Evolutionary conservation across 2,797 vertebrate species (phyloP), one percentile per base, ranked within the genome.

Genomic region (Siniperca undulata): DNA sequence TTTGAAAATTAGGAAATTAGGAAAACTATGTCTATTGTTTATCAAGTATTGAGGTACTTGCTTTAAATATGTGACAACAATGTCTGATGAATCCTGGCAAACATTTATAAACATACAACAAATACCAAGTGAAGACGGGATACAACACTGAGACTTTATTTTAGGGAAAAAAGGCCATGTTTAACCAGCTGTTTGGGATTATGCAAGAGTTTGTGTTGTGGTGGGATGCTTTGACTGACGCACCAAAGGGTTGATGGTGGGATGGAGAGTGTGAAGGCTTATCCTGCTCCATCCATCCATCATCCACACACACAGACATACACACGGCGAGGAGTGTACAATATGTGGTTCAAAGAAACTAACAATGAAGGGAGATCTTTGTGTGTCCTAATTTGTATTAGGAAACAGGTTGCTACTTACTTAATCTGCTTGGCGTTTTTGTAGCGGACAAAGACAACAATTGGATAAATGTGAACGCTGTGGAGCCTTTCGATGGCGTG

Each of bases 341-440:
- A 7, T 36, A 14, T 36, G n/a, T 11, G 60, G 2, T 53, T 44
- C 16, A 60, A 48, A 68, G 42, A 89, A 73, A 38, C 30, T 20
- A 80, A 69, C 91, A 76, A 13, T 16, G 3, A 13, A 5, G 7
- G 8, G 8, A 20, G 2, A 42, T 58, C 2, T 27, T 17, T 16
- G 36, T 9, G 34, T 10, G 60, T 55, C 50, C 38, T 46, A 50
- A 68, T 70, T 27, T 48, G 13, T 20, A 50, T 52, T 30, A 50
- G 19, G 13, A 78, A 85, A 72, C 48, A 38, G 10, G 56, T 16
- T 24, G 60, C 74, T 68, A 96, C 98, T 96, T 94, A 99, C 98
- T 99, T 99, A 94, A 99, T 97, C 94, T 99, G 98, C 92, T 99
- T 99, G 92, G 98, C 96, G 24, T 98, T 99, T 96, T 98, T 99